Base-by-base conservation (phyloP, 2,797 vertebrate genomes). In the Ctenopoma multispine region DNA sequence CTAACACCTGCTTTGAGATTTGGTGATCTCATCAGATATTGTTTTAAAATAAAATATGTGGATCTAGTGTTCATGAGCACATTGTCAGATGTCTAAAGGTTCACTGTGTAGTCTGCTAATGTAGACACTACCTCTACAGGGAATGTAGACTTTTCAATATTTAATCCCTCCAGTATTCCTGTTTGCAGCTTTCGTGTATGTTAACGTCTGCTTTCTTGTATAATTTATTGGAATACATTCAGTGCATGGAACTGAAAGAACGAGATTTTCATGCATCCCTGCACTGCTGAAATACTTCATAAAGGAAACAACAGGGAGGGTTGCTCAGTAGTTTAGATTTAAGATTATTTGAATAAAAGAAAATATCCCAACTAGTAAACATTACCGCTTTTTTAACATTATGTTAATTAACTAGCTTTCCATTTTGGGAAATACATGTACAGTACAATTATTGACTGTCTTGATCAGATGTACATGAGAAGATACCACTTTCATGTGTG, bases 181-280 rank as follows among this genome's bases (percentile, higher is more conserved):
- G 56, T 85, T 80, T 76, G 60, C 73, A 85, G 78, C 73, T 63
- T 86, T 73, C 82, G 85, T 90, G 87, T 88, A 82, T 87, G 80
- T 86, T 72, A 57, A 77, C 74, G 77, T 79, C 79, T 87, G 75
- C 82, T 80, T 27, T 84, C 36, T 47, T 92, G 67, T 74, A 89
- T 92, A 87, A 92, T 91, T 92, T 59, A 92, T 80, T 23, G 21
- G 48, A 82, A 72, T 70, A 77, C 70, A n/a, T 85, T 78, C 60
- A 56, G 80, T 60, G 73, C 68, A 71, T 71, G 79, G 62, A 57
- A 46, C 59, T 56, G 72, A 79, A 73, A 83, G 73, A 77, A 77
- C 71, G 38, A 61, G 61, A 46, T 79, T 64, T 79, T 82, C 74
- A 78, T 55, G 85, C 80, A 53, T 67, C 50, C 27, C 41, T 76